These are phyloP conservation scores for Pollicipes pollicipes DNA, from an alignment of 1,140 invertebrate species.

Conservation along the genomic window DNA sequence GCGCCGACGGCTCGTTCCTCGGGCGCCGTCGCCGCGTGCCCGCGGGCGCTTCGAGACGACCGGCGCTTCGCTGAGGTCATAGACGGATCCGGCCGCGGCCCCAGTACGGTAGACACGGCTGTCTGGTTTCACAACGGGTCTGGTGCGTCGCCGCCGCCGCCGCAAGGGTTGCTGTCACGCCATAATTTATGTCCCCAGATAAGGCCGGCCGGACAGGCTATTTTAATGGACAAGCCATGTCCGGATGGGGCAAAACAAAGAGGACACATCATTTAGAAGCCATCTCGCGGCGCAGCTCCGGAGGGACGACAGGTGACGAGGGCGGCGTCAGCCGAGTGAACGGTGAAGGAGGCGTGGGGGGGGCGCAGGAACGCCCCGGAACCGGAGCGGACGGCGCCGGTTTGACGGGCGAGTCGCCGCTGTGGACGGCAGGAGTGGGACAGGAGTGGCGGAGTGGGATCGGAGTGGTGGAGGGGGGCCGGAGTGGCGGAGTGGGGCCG, in stretches of 20 bases:
- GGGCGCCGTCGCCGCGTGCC: no score
- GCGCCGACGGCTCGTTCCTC: no score
- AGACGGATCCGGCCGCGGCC: no score
- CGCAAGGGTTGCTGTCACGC: not conserved
- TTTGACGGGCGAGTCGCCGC: no score
- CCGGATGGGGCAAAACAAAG: not conserved
- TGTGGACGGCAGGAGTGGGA: not conserved
- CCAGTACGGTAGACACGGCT: no score
- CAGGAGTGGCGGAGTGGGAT: not conserved
- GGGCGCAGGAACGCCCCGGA: no score
- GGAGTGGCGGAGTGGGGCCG: no score
- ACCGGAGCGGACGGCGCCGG: no score
- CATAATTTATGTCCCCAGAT: not conserved
- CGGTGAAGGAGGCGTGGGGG: not conserved
- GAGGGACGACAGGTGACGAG: not conserved
- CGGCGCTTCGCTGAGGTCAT: no score
- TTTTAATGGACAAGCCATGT: conserved; percentile 1
- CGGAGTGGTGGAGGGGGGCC: not conserved
- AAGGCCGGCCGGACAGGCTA: not conserved
- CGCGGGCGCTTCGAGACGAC: no score
- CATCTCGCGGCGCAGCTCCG: not conserved
- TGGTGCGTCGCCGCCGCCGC: no score
- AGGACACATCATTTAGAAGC: conserved; percentile 1
- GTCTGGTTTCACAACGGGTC: no score
- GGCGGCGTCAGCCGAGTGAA: not conserved